A percentile compares a stretch with the other conserved stretches of the same genome.
These are phyloP conservation scores for Ectobius pallidus DNA, from an alignment of 2,888 invertebrate species.

Conservation along the genomic window DNA sequence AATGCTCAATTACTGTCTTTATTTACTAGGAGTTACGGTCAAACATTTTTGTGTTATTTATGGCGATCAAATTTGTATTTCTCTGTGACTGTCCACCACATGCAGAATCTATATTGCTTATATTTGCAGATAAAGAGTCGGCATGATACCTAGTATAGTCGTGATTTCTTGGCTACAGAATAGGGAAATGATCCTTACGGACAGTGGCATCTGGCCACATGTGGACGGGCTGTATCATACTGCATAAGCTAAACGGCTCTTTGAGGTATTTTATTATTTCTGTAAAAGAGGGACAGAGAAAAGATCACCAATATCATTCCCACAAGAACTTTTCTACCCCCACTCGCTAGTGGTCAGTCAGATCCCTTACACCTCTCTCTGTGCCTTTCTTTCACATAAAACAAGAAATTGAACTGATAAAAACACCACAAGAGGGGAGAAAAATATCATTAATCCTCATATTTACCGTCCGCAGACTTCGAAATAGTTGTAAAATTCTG, in stretches of 20 bases:
- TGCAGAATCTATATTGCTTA: constrained; percentile 27
- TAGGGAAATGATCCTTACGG: constrained; percentile 34
- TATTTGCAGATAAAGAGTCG: constrained; percentile 29
- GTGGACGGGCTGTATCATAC: constrained; percentile 20
- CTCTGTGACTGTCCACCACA: constrained; percentile 15
- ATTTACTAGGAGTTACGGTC: no score
- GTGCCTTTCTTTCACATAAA: constrained; percentile 17
- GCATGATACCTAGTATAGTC: constrained; percentile 14
- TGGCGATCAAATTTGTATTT: no score
- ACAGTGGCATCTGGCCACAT: constrained; percentile 26
- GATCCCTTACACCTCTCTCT: no score
- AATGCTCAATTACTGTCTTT: no score
- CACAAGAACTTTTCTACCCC: neutral
- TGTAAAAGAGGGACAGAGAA: constrained; percentile 21
- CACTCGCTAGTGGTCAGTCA: constrained; percentile 6
- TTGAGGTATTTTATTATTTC: constrained; percentile 30
- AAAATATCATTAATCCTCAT: neutral
- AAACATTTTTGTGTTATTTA: no score
- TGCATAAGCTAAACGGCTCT: constrained; percentile 20
- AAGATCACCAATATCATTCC: constrained; percentile 16
- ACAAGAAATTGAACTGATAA: constrained; percentile 13
- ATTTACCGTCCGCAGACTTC: neutral
- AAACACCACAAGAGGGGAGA: constrained; percentile 3
- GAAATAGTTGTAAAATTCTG: neutral
- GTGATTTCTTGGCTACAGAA: constrained; percentile 24